Base-by-base conservation (phyloP, 2,113 vertebrate genomes). In the Eolophus roseicapilla region DNA sequence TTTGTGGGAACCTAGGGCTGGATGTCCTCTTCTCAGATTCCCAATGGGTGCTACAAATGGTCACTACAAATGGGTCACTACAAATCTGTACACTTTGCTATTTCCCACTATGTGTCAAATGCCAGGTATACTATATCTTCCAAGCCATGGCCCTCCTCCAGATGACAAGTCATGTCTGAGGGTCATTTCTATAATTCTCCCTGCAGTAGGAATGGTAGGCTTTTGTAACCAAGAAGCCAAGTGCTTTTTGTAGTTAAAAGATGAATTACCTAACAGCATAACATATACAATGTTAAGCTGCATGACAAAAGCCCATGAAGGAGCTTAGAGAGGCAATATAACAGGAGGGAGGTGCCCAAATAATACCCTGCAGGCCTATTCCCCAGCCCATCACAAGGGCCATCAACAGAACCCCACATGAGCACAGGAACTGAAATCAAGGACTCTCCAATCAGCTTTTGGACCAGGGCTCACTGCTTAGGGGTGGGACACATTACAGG, bases 401-500 rank as follows among this genome's bases (percentile, higher is more conserved):
- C 16, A 29, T 15, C 35, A 86, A 57, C 31, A 63, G 8, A 41
- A 55, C 13, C 11, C 50, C 35, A 64, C 50, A 12, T 13, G 16
- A 85, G 33, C 69, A 47, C 44, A 78, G 63, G 5, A 73, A 50
- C 19, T 23, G 47, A 68, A 46, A 71, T 10, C 52, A 55, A 82
- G 57, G n/a, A 21, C 29, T 69, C 5, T 16, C 17, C 28, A 57
- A 10, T 31, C n/a, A 46, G 46, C 17, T 90, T 82, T 52, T 0
- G 1, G 75, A 60, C 19, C 59, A 43, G 24, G 17, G 7, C 24
- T 79, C 44, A 41, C 7, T 49, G 39, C 12, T 67, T 77, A 65
- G 15, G 19, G 10, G 8, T 20, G 28, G 41, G 28, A 82, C 14
- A n/a, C 1, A 0, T 44, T 60, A 80, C 1, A 4, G 25, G 17